Evolutionary conservation across 2,113 vertebrate species (phyloP).

Genomic region (Anas platyrhynchos): DNA sequence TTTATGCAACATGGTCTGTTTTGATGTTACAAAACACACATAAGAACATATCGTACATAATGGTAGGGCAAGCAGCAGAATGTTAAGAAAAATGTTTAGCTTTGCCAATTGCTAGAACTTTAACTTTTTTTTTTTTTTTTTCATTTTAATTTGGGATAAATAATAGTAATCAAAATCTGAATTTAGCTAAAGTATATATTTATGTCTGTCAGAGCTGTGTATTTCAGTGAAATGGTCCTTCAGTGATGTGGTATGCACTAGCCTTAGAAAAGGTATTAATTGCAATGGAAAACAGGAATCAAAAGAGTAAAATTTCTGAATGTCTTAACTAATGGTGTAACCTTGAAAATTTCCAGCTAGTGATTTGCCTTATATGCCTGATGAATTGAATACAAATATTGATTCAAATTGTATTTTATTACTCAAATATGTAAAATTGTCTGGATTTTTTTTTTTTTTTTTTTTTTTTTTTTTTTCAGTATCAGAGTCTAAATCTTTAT

Average conservation of each 20-base stretch:
- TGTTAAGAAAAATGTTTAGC: constrained; percentile 41
- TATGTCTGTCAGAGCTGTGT: background rate
- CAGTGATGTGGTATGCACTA: background rate
- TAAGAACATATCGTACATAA: constrained; percentile 53
- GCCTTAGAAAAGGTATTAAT: background rate
- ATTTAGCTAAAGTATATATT: background rate
- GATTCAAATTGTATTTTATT: background rate
- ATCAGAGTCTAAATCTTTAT: background rate
- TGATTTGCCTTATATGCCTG: background rate
- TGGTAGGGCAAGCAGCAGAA: constrained; percentile 33
- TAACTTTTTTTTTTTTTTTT: background rate
- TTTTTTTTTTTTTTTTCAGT: background rate
- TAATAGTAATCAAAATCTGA: background rate
- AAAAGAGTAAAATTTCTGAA: background rate
- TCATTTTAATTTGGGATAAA: background rate
- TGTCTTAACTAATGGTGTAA: background rate
- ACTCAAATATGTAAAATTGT: background rate
- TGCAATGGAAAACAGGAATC: background rate
- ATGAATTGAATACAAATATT: background rate
- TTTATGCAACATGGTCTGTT: constrained; percentile 31
- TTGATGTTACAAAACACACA: background rate
- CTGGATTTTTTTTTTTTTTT: too few species aligned
- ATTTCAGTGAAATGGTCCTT: background rate
- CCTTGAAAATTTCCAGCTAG: background rate
- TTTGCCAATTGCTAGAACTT: constrained; percentile 40